These are phyloP conservation scores for Leptodactylus fallax DNA, from an alignment of 2,797 vertebrate genomes.

Conservation along the genomic window DNA sequence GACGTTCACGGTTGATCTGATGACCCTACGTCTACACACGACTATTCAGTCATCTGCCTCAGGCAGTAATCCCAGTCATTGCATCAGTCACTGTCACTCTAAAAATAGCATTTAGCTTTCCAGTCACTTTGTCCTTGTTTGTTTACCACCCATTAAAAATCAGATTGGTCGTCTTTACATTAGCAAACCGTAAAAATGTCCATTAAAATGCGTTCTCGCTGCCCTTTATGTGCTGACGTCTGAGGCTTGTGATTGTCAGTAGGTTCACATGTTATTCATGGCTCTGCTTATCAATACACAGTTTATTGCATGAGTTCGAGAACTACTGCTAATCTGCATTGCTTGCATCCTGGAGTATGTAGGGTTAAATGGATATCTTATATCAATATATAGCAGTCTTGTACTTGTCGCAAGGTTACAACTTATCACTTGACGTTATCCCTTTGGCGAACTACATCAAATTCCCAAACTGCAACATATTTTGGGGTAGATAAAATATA, in stretches of 20 bases:
- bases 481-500: no score
- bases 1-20: not conserved
- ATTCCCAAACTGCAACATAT: no score
- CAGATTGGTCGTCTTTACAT: not conserved
- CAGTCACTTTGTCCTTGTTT: constrained; percentile 27
- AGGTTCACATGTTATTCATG: not conserved
- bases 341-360: no score
- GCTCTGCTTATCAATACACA: not conserved
- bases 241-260: constrained; percentile 10
- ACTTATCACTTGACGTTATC: no score
- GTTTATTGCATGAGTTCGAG: not conserved
- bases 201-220: constrained; percentile 15
- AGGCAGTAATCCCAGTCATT: not conserved
- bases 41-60: not conserved
- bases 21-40: not conserved
- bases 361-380: no score
- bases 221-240: not conserved
- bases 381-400: no score
- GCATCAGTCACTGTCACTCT: not conserved
- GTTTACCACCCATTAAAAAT: constrained; percentile 5
- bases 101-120: constrained; percentile 1
- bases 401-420: no score
- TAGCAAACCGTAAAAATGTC: not conserved
- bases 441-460: no score
- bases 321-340: no score